Conservation (phyloP, 2,888 invertebrate species). For the Trypoxylon attenuatum region DNA sequence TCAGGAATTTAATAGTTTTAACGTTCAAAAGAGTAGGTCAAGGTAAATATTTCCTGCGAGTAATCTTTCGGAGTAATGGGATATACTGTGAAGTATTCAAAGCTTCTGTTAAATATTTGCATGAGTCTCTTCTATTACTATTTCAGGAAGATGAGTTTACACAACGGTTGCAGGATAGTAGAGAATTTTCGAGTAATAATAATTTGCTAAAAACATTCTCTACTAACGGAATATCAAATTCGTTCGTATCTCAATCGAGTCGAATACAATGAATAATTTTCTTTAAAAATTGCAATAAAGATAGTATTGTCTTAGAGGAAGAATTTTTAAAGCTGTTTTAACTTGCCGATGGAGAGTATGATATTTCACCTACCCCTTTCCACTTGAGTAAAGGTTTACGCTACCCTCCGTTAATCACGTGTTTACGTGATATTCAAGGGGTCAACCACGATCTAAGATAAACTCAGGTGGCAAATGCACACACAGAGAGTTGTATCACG, state of each 20-base stretch:
- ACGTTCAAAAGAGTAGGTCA: neutral
- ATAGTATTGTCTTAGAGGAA: no score
- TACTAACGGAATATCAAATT: no score
- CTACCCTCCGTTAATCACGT: no score
- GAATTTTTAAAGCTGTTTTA: no score
- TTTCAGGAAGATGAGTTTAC: neutral
- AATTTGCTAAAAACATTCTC: no score
- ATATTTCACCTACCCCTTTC: no score
- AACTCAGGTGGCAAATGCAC: slow-evolving; percentile 35
- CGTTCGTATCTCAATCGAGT: no score
- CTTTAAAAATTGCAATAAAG: no score
- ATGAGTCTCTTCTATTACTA: neutral
- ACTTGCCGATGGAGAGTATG: no score
- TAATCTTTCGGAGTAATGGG: neutral
- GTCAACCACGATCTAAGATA: slow-evolving; percentile 52
- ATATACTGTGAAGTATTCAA: neutral
- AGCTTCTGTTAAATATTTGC: slow-evolving; percentile 1
- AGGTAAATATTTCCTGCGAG: neutral
- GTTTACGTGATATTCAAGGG: slow-evolving; percentile 6
- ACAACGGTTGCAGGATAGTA: neutral
- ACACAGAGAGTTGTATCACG: slow-evolving; percentile 27
- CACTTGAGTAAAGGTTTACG: no score
- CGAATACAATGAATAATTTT: no score
- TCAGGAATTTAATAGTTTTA: neutral
- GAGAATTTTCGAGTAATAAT: neutral